Percentiles rank a stretch among this genome's conserved stretches.
Evolutionary conservation across 2,888 invertebrate genomes (phyloP).

Genomic region (Scrobipalpa costella): DNA sequence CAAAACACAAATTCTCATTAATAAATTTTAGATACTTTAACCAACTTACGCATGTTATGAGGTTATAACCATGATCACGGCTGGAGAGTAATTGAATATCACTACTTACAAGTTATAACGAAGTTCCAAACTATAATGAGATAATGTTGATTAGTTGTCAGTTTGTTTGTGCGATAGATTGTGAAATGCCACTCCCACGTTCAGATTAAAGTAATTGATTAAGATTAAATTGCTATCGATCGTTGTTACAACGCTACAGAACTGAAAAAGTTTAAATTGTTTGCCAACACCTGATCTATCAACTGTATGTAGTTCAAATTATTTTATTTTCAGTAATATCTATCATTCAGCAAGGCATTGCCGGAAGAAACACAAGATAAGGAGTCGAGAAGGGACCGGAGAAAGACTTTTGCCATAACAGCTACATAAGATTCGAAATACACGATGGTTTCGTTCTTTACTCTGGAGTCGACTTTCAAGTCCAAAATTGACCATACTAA

Average conservation of each 20-base stretch:
- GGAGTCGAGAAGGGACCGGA: too few species aligned
- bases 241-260: neutral
- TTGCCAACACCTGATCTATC: too few species aligned
- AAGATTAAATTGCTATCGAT: constrained; percentile 5
- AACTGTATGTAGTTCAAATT: too few species aligned
- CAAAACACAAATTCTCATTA: too few species aligned
- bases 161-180: constrained; percentile 12
- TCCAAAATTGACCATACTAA: too few species aligned
- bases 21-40: neutral
- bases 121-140: constrained; percentile 26
- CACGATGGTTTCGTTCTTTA: too few species aligned
- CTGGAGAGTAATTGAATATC: constrained; percentile 36
- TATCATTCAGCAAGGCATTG: too few species aligned
- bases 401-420: too few species aligned
- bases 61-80: neutral
- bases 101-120: constrained; percentile 30
- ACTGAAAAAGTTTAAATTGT: neutral
- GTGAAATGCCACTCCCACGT: neutral
- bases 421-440: too few species aligned
- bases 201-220: neutral
- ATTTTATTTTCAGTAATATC: too few species aligned
- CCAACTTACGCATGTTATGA: constrained; percentile 1
- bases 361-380: too few species aligned
- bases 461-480: too few species aligned
- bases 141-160: constrained; percentile 25